Evolutionary conservation across 2,888 invertebrate genomes (phyloP), one percentile per base, ranked within the genome.

Genomic region (Conchocele bisecta): DNA sequence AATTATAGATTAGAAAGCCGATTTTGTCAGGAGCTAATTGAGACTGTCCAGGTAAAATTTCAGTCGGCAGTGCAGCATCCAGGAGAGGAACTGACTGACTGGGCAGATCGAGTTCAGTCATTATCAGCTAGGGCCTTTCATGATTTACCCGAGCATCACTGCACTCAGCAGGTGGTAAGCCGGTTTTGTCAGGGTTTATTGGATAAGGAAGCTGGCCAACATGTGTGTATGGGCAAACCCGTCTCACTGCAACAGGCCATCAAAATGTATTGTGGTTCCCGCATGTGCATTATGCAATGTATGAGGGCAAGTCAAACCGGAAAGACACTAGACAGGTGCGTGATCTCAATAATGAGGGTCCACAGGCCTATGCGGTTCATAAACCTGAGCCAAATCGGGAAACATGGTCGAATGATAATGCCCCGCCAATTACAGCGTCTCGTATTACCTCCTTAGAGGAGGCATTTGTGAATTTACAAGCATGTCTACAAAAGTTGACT

Each of bases 131-230:
- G 31, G 33, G 58, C 58, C 31, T 58, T 58, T 33, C 28, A 22
- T 42, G 9, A 17, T 22, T 24, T 58, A 6, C 31, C 58, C 11
- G 44, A 58, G 26, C 22, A 58, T 5, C 46, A 42, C n/a, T 11
- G 24, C 9, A 44, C 20, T 17, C 3, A 15, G 5, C 58, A 44
- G 17, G 58, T 20, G 3, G 37, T 59, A n/a, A 37, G 15, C 4
- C 48, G 59, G 3, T 59, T 59, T 17, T 59, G 46, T 17, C 59
- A 46, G 24, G 59, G 59, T 7, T 13, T 59, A 35, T 15, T 59
- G 5, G 59, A 59, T 13, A 42, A n/a, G 26, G 59, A 59, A 2
- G 46, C 59, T n/a, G 48, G 59, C 22, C 59, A 46, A 9, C 6
- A 46, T 20, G 59, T 37, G 3, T 46, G 20, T 15, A 58, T 58